Evolutionary conservation across 2,113 vertebrate genomes (phyloP), one percentile per base, ranked within the genome.

Genomic region (Larimichthys polyactis): DNA sequence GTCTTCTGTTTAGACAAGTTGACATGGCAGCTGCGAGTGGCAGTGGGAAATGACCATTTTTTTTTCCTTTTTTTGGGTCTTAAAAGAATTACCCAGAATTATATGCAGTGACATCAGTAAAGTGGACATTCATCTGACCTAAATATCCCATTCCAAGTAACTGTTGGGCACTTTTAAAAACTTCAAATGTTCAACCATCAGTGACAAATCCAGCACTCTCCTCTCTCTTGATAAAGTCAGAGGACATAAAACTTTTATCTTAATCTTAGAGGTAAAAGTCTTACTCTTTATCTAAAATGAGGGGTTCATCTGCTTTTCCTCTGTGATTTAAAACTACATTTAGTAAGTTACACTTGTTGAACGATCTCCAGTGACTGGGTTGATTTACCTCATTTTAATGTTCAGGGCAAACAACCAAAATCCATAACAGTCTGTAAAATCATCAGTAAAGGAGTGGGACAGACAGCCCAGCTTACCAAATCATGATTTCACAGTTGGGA

Each of bases 101-200:
- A 69, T 57, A 71, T 40, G 52, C 44, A 57, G 71, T 36, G 62
- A 62, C 62, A 69, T 82, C 66, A 81, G 63, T 52, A 54, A 79
- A 89, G 82, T 85, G 54, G 76, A 75, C 75, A 81, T 44, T 89
- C 71, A 75, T 86, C 76, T 87, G 78, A 72, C 78, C 68, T 63
- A 69, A 82, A 87, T 63, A 84, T 80, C 48, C 44, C 0, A 11
- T 20, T 83, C 11, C 62, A 44, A 78, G 66, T 81, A 79, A 55
- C 43, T 77, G 29, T 19, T 54, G 17, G 57, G 54, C 48, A 59
- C 78, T 84, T 52, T 8, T 29, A 51, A 73, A 40, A 70, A 67
- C n/a, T 14, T 11, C 65, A 20, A 20, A 69, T 27, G 43, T 80
- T 84, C 19, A 74, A 16, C 24, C n/a, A 36, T 49, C 4, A 12